These are phyloP conservation scores for Euwallacea fornicatus DNA, from an alignment of 1,140 invertebrate species.

Conservation along the genomic window DNA sequence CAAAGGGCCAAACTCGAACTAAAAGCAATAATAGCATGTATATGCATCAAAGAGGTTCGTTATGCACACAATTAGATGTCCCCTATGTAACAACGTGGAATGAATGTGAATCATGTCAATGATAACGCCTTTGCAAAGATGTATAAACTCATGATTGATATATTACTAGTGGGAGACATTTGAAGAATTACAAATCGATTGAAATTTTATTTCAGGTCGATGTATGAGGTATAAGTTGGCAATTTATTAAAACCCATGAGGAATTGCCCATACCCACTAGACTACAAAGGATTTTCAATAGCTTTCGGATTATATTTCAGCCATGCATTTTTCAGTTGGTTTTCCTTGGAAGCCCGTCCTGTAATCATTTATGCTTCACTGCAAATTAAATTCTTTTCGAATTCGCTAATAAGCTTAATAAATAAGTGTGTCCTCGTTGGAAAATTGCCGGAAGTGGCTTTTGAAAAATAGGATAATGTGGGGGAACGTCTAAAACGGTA, in stretches of 20 bases:
- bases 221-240: neutral
- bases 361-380: neutral
- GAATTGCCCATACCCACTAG: constrained; percentile 1
- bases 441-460: constrained; percentile 1
- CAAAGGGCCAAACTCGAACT: neutral
- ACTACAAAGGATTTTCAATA: constrained; percentile 19
- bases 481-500: constrained; percentile 28
- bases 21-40: neutral
- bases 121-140: constrained; percentile 2
- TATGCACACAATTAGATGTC: neutral
- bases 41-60: constrained; percentile 1
- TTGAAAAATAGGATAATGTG: constrained; percentile 27
- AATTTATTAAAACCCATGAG: constrained; percentile 16
- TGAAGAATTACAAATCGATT: too few relatives aligned
- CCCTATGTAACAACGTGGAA: neutral
- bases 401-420: neutral
- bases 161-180: neutral
- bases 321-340: constrained; percentile 15
- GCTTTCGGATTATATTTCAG: constrained; percentile 13
- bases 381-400: constrained; percentile 3
- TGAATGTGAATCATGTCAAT: neutral
- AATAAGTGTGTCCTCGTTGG: neutral
- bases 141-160: constrained; percentile 2
- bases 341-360: neutral
- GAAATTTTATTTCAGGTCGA: neutral